phyloP scores from a whole-genome alignment of 2,888 invertebrate species.

The Caenorhabditis zanzibari region DNA sequence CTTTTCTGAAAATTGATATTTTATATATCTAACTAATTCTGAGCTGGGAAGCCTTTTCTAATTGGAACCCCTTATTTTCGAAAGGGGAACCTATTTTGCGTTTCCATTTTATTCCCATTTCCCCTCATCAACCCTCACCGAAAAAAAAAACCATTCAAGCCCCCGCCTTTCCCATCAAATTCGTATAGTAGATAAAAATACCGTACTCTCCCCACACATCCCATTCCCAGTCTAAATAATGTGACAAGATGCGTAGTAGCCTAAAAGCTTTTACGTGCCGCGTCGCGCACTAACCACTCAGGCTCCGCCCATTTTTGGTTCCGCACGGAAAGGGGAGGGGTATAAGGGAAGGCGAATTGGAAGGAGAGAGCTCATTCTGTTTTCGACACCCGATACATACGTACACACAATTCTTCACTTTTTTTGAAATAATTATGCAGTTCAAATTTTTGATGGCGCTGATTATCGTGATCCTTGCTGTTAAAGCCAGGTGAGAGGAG shows the following conservation, averaged over 20 bases:
- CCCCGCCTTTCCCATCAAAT: conserved; percentile 2
- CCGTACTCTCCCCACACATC: conserved; percentile 1
- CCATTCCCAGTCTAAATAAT: conserved; percentile 4
- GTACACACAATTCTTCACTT: conserved; percentile 19
- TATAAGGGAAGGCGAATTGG: not conserved
- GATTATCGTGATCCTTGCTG: conserved; percentile 28
- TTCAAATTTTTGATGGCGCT: conserved; percentile 47
- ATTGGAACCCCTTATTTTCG: conserved; percentile 2
- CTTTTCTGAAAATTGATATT: not conserved
- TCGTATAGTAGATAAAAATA: conserved; percentile 46
- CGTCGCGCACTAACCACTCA: conserved; percentile 29
- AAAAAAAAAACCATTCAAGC: conserved; percentile 12
- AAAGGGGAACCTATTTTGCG: not conserved
- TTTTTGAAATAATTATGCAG: conserved; percentile 24
- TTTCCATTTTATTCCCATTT: not conserved
- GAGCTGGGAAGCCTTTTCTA: not conserved
- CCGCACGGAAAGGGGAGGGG: not conserved
- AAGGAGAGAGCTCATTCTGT: conserved; percentile 40
- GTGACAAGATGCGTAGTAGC: not conserved
- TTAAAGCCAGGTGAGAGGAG: conserved; percentile 21
- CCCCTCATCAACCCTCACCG: not conserved
- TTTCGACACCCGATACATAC: conserved; percentile 53
- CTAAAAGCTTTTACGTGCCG: conserved; percentile 1
- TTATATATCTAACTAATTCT: not conserved
- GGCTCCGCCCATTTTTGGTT: conserved; percentile 38